Conservation (phyloP, 2,113 vertebrate genomes). For the Mobula birostris region DNA sequence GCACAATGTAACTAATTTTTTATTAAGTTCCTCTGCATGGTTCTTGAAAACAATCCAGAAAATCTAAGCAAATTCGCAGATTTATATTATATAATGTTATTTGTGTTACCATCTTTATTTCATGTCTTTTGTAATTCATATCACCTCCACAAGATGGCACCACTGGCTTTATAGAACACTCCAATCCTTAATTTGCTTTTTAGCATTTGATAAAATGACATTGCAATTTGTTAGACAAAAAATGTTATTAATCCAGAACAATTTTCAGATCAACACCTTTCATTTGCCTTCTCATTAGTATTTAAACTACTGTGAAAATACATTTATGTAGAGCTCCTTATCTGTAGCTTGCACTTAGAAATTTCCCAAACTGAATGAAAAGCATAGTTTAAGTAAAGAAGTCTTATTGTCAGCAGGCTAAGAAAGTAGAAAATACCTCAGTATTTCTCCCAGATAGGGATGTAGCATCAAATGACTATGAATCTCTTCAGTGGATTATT, state of each 20-base stretch:
- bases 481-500: background rate
- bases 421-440: background rate
- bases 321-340: background rate
- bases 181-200: background rate
- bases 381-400: background rate
- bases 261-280: background rate
- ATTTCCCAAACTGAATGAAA: background rate
- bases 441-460: background rate
- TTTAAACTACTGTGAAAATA: background rate
- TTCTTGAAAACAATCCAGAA: background rate
- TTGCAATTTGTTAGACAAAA: conserved; percentile 22
- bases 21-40: no score
- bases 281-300: conserved; percentile 14
- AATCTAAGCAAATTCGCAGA: background rate
- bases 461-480: background rate
- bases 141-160: conserved; percentile 20
- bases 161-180: background rate
- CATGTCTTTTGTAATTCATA: background rate
- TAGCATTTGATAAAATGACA: background rate
- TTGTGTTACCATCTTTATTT: background rate
- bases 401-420: background rate
- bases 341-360: background rate
- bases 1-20: no score
- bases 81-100: background rate
- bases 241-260: conserved; percentile 20